Percentiles rank a stretch among this genome's conserved stretches.
Evolutionary conservation across 1,140 invertebrate genomes (phyloP).

Genomic region (Drosophila paulistorum): DNA sequence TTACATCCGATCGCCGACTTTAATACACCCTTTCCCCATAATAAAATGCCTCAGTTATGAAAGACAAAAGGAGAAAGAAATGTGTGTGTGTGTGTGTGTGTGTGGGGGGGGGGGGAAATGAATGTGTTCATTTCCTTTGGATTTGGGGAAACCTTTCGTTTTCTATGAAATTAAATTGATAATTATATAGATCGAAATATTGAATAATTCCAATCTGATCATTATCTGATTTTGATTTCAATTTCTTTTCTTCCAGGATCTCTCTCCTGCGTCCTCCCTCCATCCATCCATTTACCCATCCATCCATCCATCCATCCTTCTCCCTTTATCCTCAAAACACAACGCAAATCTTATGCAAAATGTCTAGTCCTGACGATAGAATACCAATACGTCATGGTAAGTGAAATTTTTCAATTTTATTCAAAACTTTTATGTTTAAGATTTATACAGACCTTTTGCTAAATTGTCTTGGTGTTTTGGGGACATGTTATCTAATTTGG

Average conservation of each 20-base stretch:
- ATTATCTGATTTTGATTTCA: slow-evolving; percentile 3
- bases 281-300: slow-evolving; percentile 19
- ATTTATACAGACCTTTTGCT: too few relatives aligned
- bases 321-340: background rate
- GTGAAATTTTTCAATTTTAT: slow-evolving; percentile 31
- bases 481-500: too few relatives aligned
- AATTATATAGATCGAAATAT: background rate
- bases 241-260: background rate
- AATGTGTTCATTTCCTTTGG: background rate
- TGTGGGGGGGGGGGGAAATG: too few relatives aligned
- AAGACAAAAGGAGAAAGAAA: too few relatives aligned
- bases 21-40: background rate
- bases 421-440: too few relatives aligned
- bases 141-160: background rate
- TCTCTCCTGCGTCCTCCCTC: background rate
- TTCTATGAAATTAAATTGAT: background rate
- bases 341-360: slow-evolving; percentile 60
- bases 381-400: slow-evolving; percentile 81
- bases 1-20: background rate
- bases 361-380: slow-evolving; percentile 82
- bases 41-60: background rate
- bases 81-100: too few relatives aligned
- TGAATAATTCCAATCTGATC: background rate
- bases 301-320: slow-evolving; percentile 39
- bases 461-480: too few relatives aligned